Base-by-base conservation (phyloP, 2,797 vertebrate genomes). In the Austrolebias charrua region DNA sequence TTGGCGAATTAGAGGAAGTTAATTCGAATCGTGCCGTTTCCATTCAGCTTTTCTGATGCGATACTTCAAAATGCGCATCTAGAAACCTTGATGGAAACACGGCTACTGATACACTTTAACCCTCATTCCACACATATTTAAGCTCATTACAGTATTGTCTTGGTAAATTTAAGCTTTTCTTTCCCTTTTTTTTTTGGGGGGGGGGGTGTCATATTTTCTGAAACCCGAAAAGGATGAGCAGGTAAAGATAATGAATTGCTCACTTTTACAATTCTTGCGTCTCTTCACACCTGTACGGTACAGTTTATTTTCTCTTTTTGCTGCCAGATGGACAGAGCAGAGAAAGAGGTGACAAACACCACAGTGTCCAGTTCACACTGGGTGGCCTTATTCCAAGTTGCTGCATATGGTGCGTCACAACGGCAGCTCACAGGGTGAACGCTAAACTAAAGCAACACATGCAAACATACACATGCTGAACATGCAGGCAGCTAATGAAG, bases 311-410 rank as follows among this genome's bases (percentile, higher is more conserved):
- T 48, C 55, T 66, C 45, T 52, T 63, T 53, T 63, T 13, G 15
- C 46, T 63, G 76, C 84, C 82, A 89, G 82, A 88, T 81, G 82
- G 80, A 82, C 44, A 33, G 59, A 73, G 69, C 51, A 73, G 72
- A 59, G 55, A 40, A 63, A 55, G 29, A 56, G 29, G 55, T 31
- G 58, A 78, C 33, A 66, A 73, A 78, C 65, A 38, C 48, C 19
- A 81, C 50, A 81, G 68, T 47, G 55, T 74, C 73, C 66, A 63
- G 73, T 68, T 75, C 81, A 79, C 46, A 1, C 78, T 76, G 73
- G 80, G 85, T 80, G 88, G 83, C 84, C 80, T 69, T 56, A 65
- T 66, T 83, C 76, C 78, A 82, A 87, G 83, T 63, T 69, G 77
- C 85, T 79, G 63, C 55, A 47, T 48, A 70, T 2, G n/a, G 40